Percentiles rank a stretch among this genome's conserved stretches.
These are phyloP conservation scores for Hippocampus guttulatus DNA, from an alignment of 2,113 vertebrate species.

Conservation along the genomic window DNA sequence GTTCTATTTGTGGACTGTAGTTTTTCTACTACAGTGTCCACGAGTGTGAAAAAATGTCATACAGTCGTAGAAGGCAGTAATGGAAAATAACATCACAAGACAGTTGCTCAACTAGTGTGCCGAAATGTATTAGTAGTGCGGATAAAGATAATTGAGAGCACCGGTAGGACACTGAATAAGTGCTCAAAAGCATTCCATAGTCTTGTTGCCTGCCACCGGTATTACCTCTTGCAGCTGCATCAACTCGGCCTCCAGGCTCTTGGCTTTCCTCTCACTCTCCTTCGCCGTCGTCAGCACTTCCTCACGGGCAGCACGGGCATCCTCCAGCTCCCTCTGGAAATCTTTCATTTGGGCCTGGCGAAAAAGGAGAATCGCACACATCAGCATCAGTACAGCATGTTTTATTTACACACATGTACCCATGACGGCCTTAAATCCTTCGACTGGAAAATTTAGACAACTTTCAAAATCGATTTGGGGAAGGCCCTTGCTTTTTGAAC, in stretches of 20 bases:
- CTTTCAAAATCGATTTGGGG: no score
- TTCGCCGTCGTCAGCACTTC: constrained; percentile 86
- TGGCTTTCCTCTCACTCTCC: constrained; percentile 93
- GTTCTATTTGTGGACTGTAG: no score
- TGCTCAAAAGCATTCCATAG: not conserved
- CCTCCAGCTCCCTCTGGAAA: constrained; percentile 90
- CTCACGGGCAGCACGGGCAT: constrained; percentile 81
- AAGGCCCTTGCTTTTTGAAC: no score
- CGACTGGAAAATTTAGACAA: not conserved
- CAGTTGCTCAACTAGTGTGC: not conserved
- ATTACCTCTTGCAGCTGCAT: constrained; percentile 92
- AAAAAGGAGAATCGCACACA: constrained; percentile 5
- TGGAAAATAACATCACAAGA: no score
- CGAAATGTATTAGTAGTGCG: not conserved
- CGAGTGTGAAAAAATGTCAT: no score
- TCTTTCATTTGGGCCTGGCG: constrained; percentile 91
- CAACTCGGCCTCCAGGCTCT: constrained; percentile 87
- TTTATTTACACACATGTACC: no score
- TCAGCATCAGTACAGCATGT: no score
- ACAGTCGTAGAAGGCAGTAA: no score
- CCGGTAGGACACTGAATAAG: no score
- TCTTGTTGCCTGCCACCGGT: not conserved
- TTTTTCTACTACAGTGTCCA: no score
- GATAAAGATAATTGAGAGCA: not conserved
- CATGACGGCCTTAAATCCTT: not conserved